Percentiles rank a stretch among this genome's conserved stretches.
phyloP scores from a whole-genome alignment of 35 echinoderm and acorn worm genomes.

The Lytechinus pictus region DNA sequence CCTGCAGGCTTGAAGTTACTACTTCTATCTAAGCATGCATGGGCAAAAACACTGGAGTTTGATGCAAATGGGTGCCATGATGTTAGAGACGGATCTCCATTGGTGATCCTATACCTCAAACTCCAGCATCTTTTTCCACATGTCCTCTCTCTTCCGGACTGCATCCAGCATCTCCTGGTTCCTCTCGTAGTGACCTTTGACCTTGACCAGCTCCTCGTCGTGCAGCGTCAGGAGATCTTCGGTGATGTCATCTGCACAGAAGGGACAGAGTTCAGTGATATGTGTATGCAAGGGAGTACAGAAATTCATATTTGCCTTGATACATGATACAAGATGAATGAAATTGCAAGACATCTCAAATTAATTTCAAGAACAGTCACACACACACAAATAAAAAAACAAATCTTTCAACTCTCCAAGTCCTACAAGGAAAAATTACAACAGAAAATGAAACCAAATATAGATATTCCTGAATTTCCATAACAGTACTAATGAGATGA shows the following conservation, averaged over 20 bases:
- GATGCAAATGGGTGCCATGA: constrained; percentile 5
- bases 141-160: constrained; percentile 88
- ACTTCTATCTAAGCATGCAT: constrained; percentile 12
- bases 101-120: constrained; percentile 84
- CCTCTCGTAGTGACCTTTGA: constrained; percentile 81
- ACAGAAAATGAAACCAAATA: too few species aligned
- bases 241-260: constrained; percentile 74
- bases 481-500: too few species aligned
- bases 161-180: constrained; percentile 88
- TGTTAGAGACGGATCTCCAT: neutral
- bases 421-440: too few species aligned
- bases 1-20: neutral
- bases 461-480: too few species aligned
- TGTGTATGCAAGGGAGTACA: neutral
- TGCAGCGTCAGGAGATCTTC: constrained; percentile 88
- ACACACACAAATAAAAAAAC: too few species aligned
- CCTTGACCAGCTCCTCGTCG: constrained; percentile 71
- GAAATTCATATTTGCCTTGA: too few species aligned
- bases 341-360: too few species aligned
- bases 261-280: neutral
- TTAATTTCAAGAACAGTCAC: too few species aligned
- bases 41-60: constrained; percentile 63
- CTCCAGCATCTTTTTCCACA: constrained; percentile 99
- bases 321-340: too few species aligned
- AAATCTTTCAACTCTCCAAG: too few species aligned